Evolutionary conservation across 2,113 vertebrate species (phyloP).

Genomic region (Prochilodus magdalenae): DNA sequence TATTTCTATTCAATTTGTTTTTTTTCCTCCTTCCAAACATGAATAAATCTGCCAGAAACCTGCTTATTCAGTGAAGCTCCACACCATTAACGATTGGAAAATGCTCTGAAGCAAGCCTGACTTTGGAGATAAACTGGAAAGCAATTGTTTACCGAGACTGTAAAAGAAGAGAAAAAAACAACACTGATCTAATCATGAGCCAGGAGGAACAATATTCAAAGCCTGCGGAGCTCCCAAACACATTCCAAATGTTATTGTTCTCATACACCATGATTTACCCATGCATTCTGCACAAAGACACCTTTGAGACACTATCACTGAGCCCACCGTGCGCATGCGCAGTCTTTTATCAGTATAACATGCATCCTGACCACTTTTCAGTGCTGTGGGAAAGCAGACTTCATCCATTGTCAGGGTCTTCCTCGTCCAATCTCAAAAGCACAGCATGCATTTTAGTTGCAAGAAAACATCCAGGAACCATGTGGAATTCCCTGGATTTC

Average conservation of each 20-base stretch:
- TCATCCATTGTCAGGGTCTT: background rate
- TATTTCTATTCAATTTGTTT: slow-evolving; percentile 42
- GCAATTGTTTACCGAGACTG: slow-evolving; percentile 52
- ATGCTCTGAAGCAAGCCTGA: slow-evolving; percentile 40
- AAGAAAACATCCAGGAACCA: too few species aligned
- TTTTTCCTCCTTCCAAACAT: background rate
- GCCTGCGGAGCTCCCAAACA: slow-evolving; percentile 27
- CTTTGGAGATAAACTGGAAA: slow-evolving; percentile 58
- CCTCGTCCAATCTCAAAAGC: background rate
- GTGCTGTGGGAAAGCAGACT: background rate
- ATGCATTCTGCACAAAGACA: slow-evolving; percentile 1
- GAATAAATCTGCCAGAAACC: slow-evolving; percentile 51
- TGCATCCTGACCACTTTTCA: background rate
- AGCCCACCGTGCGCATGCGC: background rate
- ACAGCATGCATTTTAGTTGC: background rate
- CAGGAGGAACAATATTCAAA: slow-evolving; percentile 26
- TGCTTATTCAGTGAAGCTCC: slow-evolving; percentile 50
- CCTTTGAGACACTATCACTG: background rate
- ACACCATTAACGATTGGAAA: slow-evolving; percentile 60
- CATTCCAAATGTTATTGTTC: slow-evolving; percentile 17
- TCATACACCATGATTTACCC: background rate
- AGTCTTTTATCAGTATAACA: background rate
- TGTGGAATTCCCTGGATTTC: too few species aligned
- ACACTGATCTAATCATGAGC: slow-evolving; percentile 31
- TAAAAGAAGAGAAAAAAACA: slow-evolving; percentile 39